Base-by-base conservation (phyloP, 2,888 invertebrate genomes). In the Acrobasis consociella region DNA sequence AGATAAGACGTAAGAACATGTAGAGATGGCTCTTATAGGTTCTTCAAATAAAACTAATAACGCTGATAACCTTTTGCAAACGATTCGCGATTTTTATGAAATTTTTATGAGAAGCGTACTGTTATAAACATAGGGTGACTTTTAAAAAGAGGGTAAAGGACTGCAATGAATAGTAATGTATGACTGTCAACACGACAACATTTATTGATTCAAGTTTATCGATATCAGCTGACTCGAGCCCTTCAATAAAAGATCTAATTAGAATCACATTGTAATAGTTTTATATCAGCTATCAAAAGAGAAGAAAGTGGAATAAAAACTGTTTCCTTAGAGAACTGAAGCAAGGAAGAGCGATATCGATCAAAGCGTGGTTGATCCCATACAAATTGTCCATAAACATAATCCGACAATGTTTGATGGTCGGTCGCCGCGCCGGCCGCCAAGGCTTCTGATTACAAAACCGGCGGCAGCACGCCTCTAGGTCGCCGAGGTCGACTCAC, bases 381-480 rank as follows among this genome's bases (percentile, higher is more conserved):
- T 87, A 87, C 82, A 88, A 89, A 88, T 87, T 86, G 85, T 78
- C 84, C 78, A 86, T 89, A 87, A 87, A 87, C 76, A 80, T 89
- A 87, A 88, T 88, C 88, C 84, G 83, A 87, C 86, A 85, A 82
- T 87, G 86, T 85, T 86, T 81, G 85, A 87, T 86, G 83, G 82
- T 78, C 76, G 74, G 72, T 73, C 74, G 82, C 78, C 76, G 74
- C 72, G 74, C 73, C 70, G 67, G 53, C 71, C 71, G 77, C 67
- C 72, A 69, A 69, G 78, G 71, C 75, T 71, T 67, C 70, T 70
- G 76, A 76, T 85, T 86, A 83, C 80, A 78, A 84, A 82, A 83
- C 74, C 70, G 73, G 72, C 70, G 73, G 72, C 74, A 76, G 69
- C 50, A 59, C 49, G 42, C 55, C 60, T 65, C 39, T 49, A 63